Evolutionary conservation across 2,797 vertebrate species (phyloP), one percentile per base, ranked within the genome.

Genomic region (Rhadinocentrus ornatus): DNA sequence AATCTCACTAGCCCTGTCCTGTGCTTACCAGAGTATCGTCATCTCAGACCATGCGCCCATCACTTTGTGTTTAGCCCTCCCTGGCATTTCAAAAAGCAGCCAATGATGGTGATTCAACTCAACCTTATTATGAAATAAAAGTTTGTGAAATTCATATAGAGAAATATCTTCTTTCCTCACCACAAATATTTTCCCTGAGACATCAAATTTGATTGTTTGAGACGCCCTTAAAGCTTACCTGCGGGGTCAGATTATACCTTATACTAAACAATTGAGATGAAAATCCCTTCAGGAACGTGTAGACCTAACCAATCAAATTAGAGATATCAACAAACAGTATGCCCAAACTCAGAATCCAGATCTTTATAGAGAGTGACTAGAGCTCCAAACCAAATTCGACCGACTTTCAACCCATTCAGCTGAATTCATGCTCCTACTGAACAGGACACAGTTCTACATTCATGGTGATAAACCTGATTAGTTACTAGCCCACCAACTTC

Each of bases 31-130:
- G 31, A 31, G 31, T 6, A 31, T 31, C 31, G 7, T 31, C 31
- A 31, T 31, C 31, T 31, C 31, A 6, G 32, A 58, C 0, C 39
- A 62, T 9, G 39, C 24, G 1, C 59, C 18, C 29, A 10, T 62
- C 35, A 6, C 16, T 1, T 8, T 58, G 32, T n/a, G 18, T 9
- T 1, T 57, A 22, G 34, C 29, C 55, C 31, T 31, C 31, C 8
- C 29, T 22, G 18, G 26, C 29, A 8, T 44, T 18, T 1, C 8
- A 27, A n/a, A 8, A 1, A 4, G 6, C 0, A 41, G 1, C 16
- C 35, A 44, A 15, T 20, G 24, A 1, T 72, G 62, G 70, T 4
- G 34, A 24, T 54, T 70, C 1, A 50, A 59, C 6, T 71, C 61
- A 35, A 50, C 53, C 7, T 2, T 57, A 1, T 22, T 71, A 31